phyloP scores from a whole-genome alignment of 2,797 vertebrate species.

The Eulemur coronatus region DNA sequence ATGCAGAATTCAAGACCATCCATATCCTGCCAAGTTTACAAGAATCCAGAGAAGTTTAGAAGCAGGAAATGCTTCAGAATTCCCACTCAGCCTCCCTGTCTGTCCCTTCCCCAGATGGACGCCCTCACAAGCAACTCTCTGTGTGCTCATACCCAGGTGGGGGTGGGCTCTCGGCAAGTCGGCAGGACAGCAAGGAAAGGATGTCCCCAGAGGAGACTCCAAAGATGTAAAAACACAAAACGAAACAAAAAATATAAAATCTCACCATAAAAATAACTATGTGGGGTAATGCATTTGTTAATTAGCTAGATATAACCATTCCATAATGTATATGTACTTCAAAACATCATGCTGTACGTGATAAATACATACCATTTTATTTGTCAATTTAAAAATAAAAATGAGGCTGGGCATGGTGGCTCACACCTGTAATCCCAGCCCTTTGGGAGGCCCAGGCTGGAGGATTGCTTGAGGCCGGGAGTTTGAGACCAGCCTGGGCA shows the following conservation, averaged over 20 bases:
- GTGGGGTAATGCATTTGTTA: neutral
- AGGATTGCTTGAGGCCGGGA: neutral
- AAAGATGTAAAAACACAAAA: slow-evolving; percentile 28
- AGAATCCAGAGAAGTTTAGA: slow-evolving; percentile 44
- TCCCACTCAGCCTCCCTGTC: neutral
- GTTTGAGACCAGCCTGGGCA: neutral
- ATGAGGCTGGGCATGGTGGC: neutral
- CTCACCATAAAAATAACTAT: neutral
- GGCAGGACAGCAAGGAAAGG: neutral
- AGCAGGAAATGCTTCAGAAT: neutral
- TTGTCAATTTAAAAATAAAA: neutral
- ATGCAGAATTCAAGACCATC: neutral
- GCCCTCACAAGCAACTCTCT: neutral
- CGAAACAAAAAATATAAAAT: neutral
- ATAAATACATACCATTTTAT: neutral
- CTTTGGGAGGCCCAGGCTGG: neutral
- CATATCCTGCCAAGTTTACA: neutral
- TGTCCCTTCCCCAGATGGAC: accelerated
- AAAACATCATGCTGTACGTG: neutral
- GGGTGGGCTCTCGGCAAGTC: neutral
- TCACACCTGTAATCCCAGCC: neutral
- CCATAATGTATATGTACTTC: neutral
- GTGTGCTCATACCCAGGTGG: neutral
- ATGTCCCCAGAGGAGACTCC: neutral
- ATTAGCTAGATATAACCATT: neutral